Evolutionary conservation across 2,113 vertebrate species (phyloP), one percentile per base, ranked within the genome.

Genomic region (Thalassoma bifasciatum): DNA sequence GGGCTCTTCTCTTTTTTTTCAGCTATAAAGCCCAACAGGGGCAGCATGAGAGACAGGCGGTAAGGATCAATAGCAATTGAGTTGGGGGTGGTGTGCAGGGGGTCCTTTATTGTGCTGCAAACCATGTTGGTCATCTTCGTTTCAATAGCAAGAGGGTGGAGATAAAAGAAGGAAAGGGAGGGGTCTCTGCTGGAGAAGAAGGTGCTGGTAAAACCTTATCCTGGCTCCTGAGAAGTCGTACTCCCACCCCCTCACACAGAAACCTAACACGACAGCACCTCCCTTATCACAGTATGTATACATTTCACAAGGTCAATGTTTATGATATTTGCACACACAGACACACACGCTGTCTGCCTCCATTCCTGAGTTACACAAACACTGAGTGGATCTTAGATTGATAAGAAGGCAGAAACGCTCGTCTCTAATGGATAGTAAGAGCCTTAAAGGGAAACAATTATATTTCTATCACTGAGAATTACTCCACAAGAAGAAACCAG

Each of bases 41-140:
- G 42, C 85, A 84, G 82, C 85, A 84, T 84, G 56, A 86, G 68
- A 51, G 75, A 84, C 85, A 80, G 85, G 14, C 82, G 77, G 73
- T 64, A 7, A 22, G 68, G 88, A 95, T 93, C 93, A 79, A 93
- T 91, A 93, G 91, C 91, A 90, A 94, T 47, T 47, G 84, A 90
- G 91, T 89, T 79, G 8, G 86, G 75, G 53, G 77, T 83, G 84
- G 86, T 74, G 81, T 67, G 83, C 56, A 71, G 74, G 88, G 75
- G 86, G 85, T 78, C 77, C 70, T 88, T 66, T 42, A 75, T 91
- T 93, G 92, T 88, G 77, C 89, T 83, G 46, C 80, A 89, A 92
- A 89, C 77, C 93, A 88, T 89, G 84, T 83, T 57, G 71, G 76
- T 70, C 82, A 79, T 75, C 85, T 89, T 88, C 75, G 73, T 88